Evolutionary conservation across 2,113 vertebrate genomes (phyloP).

Genomic region (Rostratula benghalensis): DNA sequence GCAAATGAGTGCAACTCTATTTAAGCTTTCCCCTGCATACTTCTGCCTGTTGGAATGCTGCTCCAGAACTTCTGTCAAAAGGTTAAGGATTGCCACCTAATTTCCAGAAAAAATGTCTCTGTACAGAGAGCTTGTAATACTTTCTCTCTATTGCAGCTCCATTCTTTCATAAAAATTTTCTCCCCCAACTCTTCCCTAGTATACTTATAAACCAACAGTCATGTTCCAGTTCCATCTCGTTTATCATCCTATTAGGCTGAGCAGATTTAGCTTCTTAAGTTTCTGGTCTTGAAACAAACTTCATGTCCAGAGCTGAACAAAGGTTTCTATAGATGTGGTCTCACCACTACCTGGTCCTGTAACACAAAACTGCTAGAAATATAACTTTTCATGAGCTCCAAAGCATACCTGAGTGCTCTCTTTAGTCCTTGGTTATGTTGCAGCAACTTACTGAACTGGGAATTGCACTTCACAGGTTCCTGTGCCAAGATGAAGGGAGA

Average conservation of each 20-base stretch:
- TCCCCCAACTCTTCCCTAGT: background rate
- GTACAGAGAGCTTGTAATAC: background rate
- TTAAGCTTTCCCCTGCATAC: background rate
- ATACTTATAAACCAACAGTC: background rate
- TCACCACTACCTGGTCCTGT: background rate
- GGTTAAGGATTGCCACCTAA: background rate
- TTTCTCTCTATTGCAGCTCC: background rate
- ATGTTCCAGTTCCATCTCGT: background rate
- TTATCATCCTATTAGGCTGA: background rate
- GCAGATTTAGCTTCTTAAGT: background rate
- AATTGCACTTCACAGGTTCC: background rate
- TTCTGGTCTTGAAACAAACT: background rate
- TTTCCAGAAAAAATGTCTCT: background rate
- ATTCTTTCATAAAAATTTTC: background rate
- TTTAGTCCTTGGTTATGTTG: background rate
- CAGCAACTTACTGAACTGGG: background rate
- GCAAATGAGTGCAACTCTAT: background rate
- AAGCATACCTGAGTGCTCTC: background rate
- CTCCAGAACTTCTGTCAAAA: background rate
- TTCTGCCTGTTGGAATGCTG: background rate
- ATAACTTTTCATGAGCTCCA: background rate
- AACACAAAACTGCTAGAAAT: background rate
- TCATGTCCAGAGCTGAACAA: background rate
- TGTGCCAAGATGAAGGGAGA: background rate
- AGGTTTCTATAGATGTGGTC: background rate